These are phyloP conservation scores for Tauraco hartlaubi DNA, from an alignment of 2,797 vertebrate species.

Conservation along the genomic window DNA sequence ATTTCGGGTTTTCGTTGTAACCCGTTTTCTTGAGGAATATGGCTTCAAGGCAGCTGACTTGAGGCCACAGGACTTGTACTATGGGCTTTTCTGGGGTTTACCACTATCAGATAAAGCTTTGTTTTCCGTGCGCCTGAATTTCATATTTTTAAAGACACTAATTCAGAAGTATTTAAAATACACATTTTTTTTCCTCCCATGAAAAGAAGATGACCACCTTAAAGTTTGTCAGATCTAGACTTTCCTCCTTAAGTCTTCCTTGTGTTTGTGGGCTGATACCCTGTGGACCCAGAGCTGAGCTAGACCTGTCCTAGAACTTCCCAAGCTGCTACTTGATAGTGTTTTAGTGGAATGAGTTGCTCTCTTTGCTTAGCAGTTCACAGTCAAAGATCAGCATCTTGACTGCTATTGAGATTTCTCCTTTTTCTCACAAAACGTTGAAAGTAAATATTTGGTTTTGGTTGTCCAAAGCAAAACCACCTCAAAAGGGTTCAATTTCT, in stretches of 20 bases:
- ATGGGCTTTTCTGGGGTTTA: slow-evolving; percentile 1
- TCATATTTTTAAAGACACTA: background rate
- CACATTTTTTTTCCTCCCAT: rapidly evolving
- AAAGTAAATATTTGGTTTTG: slow-evolving; percentile 29
- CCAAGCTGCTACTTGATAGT: background rate
- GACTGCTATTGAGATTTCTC: background rate
- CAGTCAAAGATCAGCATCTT: background rate
- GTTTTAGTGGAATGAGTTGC: background rate
- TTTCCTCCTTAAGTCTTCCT: background rate
- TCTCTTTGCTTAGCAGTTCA: background rate
- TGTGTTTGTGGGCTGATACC: background rate
- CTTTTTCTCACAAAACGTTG: slow-evolving; percentile 22
- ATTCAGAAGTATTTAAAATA: background rate
- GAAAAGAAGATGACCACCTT: background rate
- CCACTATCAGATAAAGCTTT: background rate
- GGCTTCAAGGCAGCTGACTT: background rate
- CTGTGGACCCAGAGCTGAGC: background rate
- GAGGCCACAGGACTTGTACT: background rate
- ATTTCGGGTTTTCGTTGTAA: background rate
- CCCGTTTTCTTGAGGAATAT: background rate
- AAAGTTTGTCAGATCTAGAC: background rate
- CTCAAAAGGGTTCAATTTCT: background rate
- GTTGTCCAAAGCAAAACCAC: slow-evolving; percentile 13
- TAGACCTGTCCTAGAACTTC: background rate
- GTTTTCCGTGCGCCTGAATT: background rate